phyloP scores from a whole-genome alignment of 2,888 invertebrate species.

The Ormyrus thymus region DNA sequence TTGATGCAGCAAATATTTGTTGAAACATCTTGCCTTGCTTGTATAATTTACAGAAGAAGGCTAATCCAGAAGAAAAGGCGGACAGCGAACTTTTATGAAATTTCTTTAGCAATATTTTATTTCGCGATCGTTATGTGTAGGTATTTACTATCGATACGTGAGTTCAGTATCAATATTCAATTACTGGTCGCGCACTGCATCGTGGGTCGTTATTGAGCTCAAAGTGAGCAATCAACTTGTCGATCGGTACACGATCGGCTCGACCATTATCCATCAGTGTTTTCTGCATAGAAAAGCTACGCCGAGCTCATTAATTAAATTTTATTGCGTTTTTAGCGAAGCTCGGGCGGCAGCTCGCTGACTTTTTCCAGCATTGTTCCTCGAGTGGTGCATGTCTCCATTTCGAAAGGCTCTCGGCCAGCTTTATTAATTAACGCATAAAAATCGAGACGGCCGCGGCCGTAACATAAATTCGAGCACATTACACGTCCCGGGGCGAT shows the following conservation, averaged over 20 bases:
- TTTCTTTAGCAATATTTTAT: conserved; percentile 24
- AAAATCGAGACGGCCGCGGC: not conserved
- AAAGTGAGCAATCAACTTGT: conserved; percentile 51
- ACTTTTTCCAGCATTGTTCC: conserved; percentile 24
- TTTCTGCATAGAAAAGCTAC: conserved; percentile 32
- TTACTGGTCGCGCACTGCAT: conserved; percentile 27
- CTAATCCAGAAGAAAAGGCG: no score
- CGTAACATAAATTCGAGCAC: no score
- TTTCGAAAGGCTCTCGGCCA: conserved; percentile 1
- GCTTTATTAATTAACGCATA: conserved; percentile 11
- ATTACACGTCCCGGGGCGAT: no score
- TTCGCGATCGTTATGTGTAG: not conserved
- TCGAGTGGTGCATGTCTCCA: not conserved
- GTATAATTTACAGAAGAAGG: no score
- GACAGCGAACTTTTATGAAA: conserved; percentile 4
- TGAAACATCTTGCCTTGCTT: no score
- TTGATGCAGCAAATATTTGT: no score
- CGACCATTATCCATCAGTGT: conserved; percentile 21
- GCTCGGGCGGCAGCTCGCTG: conserved; percentile 2
- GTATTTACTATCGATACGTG: conserved; percentile 14
- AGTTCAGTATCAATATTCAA: conserved; percentile 35
- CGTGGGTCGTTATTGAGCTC: conserved; percentile 18
- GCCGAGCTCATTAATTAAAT: conserved; percentile 49
- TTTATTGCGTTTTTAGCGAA: conserved; percentile 28
- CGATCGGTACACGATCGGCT: conserved; percentile 38